Base-by-base conservation (phyloP, 2,113 vertebrate species). In the Oenanthe oenanthe region DNA sequence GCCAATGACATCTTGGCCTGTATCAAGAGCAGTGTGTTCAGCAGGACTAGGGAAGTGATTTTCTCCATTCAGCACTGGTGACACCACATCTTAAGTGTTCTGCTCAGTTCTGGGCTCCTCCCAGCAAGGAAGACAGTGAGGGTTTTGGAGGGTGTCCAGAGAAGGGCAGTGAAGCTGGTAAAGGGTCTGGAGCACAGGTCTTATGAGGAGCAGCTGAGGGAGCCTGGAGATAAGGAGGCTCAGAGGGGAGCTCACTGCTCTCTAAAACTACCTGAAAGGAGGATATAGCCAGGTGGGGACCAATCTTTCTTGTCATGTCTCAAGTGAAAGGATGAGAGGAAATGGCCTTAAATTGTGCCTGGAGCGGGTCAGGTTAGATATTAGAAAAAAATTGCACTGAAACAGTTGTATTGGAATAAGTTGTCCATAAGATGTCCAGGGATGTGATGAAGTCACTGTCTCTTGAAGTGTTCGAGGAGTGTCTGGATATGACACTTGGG, bases 221-320 rank as follows among this genome's bases (percentile, higher is more conserved):
- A 47, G 14, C 45, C 18, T 12, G 18, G 29, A n/a, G 53, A n/a
- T 50, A 18, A n/a, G 2, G 11, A 28, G 14, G 24, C 14, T 58
- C 0, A 0, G 10, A 1, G 21, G 6, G 6, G 5, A 6, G 3
- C 21, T 58, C 24, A n/a, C 19, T 48, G 9, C 13, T n/a, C 43
- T 80, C 34, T 48, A n/a, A 32, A 40, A n/a, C 14, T 62, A 3
- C 13, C 17, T 26, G 13, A 26, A 53, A 54, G 57, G 26, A 38
- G 22, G 6, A 0, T 18, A 14, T 28, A 40, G 29, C 29, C 42
- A 40, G 12, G 24, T n/a, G 28, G 5, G 10, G 9, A 3, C 17
- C 19, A 56, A 29, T 48, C 60, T 40, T 34, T 29, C 13, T 5
- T 74, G 15, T 29, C 50, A 16, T 40, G 24, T 48, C 24, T 29